These are phyloP conservation scores for Erpornis zantholeuca DNA, from an alignment of 2,113 vertebrate genomes.

Conservation along the genomic window DNA sequence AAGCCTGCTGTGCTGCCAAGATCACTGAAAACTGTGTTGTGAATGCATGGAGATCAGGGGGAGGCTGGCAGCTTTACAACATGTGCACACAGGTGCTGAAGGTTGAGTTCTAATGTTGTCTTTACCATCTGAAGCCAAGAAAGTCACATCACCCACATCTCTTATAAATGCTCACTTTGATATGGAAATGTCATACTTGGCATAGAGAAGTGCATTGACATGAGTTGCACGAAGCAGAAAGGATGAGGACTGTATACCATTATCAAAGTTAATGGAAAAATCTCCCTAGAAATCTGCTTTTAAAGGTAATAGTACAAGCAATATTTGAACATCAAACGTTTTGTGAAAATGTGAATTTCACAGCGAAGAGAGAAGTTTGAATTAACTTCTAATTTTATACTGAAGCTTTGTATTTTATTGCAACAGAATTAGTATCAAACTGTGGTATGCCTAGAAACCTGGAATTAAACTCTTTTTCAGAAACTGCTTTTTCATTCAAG, in stretches of 20 bases:
- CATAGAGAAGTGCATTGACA: neutral
- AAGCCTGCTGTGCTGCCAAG: neutral
- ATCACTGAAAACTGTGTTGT: neutral
- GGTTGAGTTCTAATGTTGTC: neutral
- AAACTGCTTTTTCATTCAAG: neutral
- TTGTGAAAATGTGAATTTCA: neutral
- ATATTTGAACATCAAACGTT: neutral
- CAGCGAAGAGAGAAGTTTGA: neutral
- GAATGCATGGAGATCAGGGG: neutral
- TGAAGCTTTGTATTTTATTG: neutral
- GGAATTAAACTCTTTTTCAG: neutral
- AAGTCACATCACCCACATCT: neutral
- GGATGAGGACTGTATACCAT: neutral
- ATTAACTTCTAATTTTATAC: neutral
- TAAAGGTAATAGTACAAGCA: neutral
- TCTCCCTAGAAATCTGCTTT: neutral
- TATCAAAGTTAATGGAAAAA: neutral
- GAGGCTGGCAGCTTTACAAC: neutral
- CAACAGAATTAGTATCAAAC: neutral
- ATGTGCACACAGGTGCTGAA: accelerated
- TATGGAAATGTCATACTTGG: neutral
- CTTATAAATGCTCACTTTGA: neutral
- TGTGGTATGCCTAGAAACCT: neutral
- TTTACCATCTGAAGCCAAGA: neutral
- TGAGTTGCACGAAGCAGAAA: neutral